Conservation (phyloP, 2,888 invertebrate genomes). For the Panzeria rudis region DNA sequence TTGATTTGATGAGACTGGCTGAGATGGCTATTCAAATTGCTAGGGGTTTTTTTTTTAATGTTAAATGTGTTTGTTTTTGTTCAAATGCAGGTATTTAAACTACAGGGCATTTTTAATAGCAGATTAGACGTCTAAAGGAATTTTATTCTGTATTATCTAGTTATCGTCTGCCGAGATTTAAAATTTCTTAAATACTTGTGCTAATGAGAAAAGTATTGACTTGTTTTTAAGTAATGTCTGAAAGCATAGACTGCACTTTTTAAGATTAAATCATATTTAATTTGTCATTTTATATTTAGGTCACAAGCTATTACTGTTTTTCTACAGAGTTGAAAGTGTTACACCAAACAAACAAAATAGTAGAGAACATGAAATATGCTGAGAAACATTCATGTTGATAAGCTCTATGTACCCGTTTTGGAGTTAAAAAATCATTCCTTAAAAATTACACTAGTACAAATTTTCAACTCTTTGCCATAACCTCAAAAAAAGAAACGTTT, state of each 20-base stretch:
- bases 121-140: constrained; percentile 33
- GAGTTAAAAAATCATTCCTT: too few species aligned
- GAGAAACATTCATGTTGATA: too few species aligned
- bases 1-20: constrained; percentile 21
- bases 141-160: background rate
- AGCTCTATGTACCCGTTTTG: too few species aligned
- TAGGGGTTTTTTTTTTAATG: constrained; percentile 28
- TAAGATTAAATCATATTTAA: too few species aligned
- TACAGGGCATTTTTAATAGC: background rate
- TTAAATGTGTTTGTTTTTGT: constrained; percentile 31
- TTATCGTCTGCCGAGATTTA: background rate
- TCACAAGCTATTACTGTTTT: too few species aligned
- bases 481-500: too few species aligned
- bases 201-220: background rate
- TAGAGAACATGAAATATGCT: too few species aligned
- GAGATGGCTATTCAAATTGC: constrained; percentile 38
- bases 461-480: too few species aligned
- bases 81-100: constrained; percentile 16
- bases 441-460: too few species aligned
- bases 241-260: background rate
- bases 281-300: too few species aligned
- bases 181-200: background rate
- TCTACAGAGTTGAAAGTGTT: too few species aligned
- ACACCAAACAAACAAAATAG: too few species aligned
- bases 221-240: background rate